phyloP scores from a whole-genome alignment of 1,140 invertebrate species.

The Megalopta genalis region DNA sequence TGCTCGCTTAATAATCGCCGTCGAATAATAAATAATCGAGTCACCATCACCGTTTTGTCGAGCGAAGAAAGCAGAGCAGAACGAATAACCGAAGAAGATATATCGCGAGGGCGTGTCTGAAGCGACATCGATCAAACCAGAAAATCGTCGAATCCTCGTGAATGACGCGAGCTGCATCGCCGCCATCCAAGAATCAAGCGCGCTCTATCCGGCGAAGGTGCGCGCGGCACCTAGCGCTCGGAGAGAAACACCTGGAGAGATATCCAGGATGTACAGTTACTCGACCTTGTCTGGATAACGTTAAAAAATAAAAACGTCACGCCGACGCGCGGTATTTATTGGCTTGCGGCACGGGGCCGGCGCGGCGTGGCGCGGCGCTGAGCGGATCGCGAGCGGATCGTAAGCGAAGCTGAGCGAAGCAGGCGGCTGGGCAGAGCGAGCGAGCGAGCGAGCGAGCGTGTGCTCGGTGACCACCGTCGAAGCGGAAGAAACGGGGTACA shows the following conservation, averaged over 20 bases:
- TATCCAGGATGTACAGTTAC: constrained; percentile 72
- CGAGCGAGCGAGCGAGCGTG: not conserved
- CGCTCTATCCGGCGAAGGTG: constrained; percentile 8
- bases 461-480: constrained; percentile 27
- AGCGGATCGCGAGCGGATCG: no score
- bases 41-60: no score
- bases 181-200: not conserved
- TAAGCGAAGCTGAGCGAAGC: not conserved
- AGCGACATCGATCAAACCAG: no score
- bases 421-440: not conserved
- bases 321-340: constrained; percentile 68
- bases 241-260: constrained; percentile 40
- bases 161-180: not conserved
- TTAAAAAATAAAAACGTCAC: constrained; percentile 64
- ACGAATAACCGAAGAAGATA: not conserved
- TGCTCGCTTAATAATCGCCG: no score
- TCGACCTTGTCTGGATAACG: constrained; percentile 73
- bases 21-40: no score
- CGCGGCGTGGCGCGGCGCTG: no score
- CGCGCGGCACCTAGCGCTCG: not conserved
- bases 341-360: constrained; percentile 53
- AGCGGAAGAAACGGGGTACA: constrained; percentile 17
- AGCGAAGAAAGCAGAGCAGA: no score
- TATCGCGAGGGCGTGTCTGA: not conserved
- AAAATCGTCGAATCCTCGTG: no score